Evolutionary conservation across 2,113 vertebrate genomes (phyloP).

Genomic region (Megalops atlanticus): DNA sequence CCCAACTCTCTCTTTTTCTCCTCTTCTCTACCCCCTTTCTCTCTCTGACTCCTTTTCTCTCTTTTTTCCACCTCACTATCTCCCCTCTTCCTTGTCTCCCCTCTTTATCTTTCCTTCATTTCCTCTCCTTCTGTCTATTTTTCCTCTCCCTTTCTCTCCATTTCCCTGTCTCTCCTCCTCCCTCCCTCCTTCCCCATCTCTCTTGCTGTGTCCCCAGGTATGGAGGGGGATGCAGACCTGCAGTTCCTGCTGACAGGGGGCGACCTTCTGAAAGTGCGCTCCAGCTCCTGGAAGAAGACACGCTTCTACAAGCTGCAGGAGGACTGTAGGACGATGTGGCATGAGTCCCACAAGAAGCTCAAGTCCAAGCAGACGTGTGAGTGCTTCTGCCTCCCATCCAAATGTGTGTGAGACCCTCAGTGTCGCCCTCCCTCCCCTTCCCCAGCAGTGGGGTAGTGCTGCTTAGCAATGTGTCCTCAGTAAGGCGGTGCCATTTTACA

Average conservation of each 20-base stretch:
- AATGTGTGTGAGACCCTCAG: slow-evolving; percentile 35
- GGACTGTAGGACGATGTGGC: slow-evolving; percentile 96
- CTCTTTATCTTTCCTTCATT: no score
- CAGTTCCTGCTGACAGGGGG: slow-evolving; percentile 87
- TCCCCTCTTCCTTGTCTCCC: not conserved
- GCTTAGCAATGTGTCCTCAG: not conserved
- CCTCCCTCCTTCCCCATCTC: not conserved
- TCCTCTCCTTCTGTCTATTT: not conserved
- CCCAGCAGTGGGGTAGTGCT: not conserved
- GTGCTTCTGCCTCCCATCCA: slow-evolving; percentile 37
- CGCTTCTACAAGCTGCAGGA: slow-evolving; percentile 89
- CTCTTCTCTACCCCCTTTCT: no score
- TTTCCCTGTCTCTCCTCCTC: not conserved
- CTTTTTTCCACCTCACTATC: not conserved
- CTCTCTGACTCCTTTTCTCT: not conserved
- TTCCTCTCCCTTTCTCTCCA: not conserved
- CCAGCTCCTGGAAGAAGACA: slow-evolving; percentile 83
- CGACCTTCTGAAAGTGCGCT: slow-evolving; percentile 89
- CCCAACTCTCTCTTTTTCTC: no score
- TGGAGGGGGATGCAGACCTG: slow-evolving; percentile 84
- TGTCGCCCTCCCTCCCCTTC: not conserved
- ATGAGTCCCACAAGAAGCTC: slow-evolving; percentile 85
- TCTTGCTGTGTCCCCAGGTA: slow-evolving; percentile 62
- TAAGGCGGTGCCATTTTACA: not conserved
- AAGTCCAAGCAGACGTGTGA: slow-evolving; percentile 72